A percentile compares a stretch with the other conserved stretches of the same genome.
phyloP scores from a whole-genome alignment of 2,113 vertebrate genomes.

The Bubalus kerabau region DNA sequence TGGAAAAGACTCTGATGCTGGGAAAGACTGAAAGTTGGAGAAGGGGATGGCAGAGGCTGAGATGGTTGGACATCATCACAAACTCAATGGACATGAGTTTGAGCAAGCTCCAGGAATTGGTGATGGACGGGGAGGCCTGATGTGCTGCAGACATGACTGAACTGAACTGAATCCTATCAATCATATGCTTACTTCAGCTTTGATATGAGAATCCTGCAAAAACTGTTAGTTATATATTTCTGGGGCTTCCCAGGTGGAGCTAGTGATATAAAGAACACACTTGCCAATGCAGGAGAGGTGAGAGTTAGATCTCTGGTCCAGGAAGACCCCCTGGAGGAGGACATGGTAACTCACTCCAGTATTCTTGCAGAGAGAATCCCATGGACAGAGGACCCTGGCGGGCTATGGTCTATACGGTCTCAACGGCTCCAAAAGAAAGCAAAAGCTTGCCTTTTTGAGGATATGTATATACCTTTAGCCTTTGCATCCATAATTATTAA shows the following conservation, averaged over 20 bases:
- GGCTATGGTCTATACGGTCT: rapidly evolving
- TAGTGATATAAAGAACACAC: background rate
- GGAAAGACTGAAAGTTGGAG: no score
- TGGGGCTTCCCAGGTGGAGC: background rate
- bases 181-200: background rate
- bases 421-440: background rate
- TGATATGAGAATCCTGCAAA: background rate
- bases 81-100: no score
- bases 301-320: background rate
- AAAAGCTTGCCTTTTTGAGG: background rate
- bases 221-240: background rate
- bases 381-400: background rate
- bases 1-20: no score
- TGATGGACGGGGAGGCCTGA: no score
- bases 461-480: background rate
- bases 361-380: background rate
- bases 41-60: no score
- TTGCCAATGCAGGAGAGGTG: background rate
- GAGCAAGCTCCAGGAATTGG: no score
- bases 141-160: no score
- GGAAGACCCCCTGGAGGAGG: background rate
- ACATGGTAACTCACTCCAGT: background rate
- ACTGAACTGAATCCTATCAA: background rate
- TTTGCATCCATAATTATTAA: background rate
- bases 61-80: no score